Evolutionary conservation across 2,797 vertebrate species (phyloP).

Genomic region (Heteromormyrus szaboi): DNA sequence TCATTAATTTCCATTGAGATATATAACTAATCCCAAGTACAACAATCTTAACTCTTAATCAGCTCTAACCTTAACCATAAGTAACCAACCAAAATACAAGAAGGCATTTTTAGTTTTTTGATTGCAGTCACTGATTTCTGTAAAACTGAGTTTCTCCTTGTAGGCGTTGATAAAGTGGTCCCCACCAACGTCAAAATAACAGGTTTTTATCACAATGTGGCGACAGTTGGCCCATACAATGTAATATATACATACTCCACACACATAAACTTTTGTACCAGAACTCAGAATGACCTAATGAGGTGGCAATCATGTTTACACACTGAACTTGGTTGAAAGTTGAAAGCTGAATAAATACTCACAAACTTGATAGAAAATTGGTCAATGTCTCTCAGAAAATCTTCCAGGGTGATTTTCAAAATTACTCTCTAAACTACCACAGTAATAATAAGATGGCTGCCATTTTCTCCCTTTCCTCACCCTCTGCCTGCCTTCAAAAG

Average conservation of each 20-base stretch:
- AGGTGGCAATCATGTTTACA: constrained; percentile 56
- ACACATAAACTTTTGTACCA: constrained; percentile 36
- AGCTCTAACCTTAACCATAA: not conserved
- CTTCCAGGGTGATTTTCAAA: constrained; percentile 42
- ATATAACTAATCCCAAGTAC: not conserved
- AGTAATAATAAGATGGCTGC: constrained; percentile 26
- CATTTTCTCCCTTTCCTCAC: constrained; percentile 32
- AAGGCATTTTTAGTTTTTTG: not conserved
- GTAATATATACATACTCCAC: not conserved
- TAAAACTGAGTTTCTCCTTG: not conserved
- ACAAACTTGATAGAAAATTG: constrained; percentile 57
- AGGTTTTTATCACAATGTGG: not conserved
- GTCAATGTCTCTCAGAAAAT: constrained; percentile 34
- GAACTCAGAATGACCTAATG: constrained; percentile 46
- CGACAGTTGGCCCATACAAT: not conserved
- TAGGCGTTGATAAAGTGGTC: not conserved
- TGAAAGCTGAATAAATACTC: constrained; percentile 48
- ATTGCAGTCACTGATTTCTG: not conserved
- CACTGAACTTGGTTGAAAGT: constrained; percentile 37
- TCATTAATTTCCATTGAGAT: not conserved
- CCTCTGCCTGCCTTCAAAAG: constrained; percentile 33
- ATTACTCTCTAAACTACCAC: constrained; percentile 31
- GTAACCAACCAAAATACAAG: not conserved
- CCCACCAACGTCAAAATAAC: not conserved
- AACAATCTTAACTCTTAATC: too few species aligned